Base-by-base conservation (phyloP, 2,888 invertebrate genomes). In the Phytoseiulus persimilis region DNA sequence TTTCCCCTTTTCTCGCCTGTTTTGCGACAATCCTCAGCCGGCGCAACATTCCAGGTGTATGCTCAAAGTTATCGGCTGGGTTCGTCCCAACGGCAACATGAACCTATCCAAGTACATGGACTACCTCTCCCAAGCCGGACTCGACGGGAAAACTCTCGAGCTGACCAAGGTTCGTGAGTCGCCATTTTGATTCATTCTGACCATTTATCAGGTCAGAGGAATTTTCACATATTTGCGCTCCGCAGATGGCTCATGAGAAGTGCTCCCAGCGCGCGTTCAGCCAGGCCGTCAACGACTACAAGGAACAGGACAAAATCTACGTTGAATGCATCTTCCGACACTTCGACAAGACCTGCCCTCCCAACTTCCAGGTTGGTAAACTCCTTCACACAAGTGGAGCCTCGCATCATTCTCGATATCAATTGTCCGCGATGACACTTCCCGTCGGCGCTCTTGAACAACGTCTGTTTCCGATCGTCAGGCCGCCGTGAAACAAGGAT, bases 271-370 rank as follows among this genome's bases (percentile, higher is more conserved):
- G 87, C 45, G 87, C 87, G 0, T 33, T 87, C 39, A 39, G 39
- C 9, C 39, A 87, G 6, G 87, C 39, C 31, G 32, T 33, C 33
- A 45, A 45, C 87, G 87, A 87, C 33, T 87, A 87, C 87, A 87
- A 87, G 87, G 87, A 87, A 31, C 87, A 87, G 33, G 87, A 87
- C 45, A 87, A 87, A 18, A 87, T 87, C n/a, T 87, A 87, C 33
- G 87, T 87, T 5, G 87, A 87, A n/a, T 87, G 87, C 87, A 87
- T 87, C 87, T 87, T 87, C 87, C 32, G 87, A 6, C 87, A 87
- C 87, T 87, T 87, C 33, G 87, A 87, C 33, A 87, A 87, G 33
- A 87, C 87, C 32, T 87, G 87, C 33, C 87, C 87, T 6, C 87
- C 87, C 23, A 87, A 87, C 87, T 87, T 87, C 87, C 87, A 87